A percentile compares a stretch with the other conserved stretches of the same genome.
phyloP scores from a whole-genome alignment of 2,797 vertebrate species.

The Enteromius argenteus region DNA sequence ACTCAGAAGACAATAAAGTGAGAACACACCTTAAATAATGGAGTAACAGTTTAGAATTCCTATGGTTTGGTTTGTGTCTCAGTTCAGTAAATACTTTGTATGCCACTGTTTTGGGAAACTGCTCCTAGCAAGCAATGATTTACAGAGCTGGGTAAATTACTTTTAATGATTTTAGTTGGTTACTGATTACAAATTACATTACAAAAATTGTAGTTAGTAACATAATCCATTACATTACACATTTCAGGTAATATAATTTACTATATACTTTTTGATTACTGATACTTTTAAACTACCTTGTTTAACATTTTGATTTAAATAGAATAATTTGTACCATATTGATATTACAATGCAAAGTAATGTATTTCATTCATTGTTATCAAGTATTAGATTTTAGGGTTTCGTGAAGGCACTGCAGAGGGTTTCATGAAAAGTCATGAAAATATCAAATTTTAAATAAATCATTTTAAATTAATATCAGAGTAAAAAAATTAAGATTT shows the following conservation, averaged over 20 bases:
- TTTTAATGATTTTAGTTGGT: neutral
- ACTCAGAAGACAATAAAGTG: constrained; percentile 86
- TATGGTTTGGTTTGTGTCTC: neutral
- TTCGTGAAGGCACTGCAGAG: too few relatives aligned
- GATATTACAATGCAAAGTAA: too few relatives aligned
- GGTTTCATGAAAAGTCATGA: too few relatives aligned
- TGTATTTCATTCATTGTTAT: too few relatives aligned
- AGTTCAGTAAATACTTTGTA: neutral
- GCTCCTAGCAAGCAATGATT: neutral
- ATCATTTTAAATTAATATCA: too few relatives aligned
- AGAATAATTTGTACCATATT: too few relatives aligned
- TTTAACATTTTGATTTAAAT: too few relatives aligned
- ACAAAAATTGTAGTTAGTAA: neutral
- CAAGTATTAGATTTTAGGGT: too few relatives aligned
- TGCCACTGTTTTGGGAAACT: neutral
- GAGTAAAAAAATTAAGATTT: too few relatives aligned
- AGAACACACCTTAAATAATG: constrained; percentile 51
- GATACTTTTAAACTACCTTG: too few relatives aligned
- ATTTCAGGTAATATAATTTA: neutral
- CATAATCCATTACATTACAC: neutral
- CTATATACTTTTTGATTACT: neutral
- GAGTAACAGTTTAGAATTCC: neutral
- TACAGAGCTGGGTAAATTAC: neutral
- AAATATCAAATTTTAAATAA: too few relatives aligned
- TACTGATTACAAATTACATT: neutral